phyloP scores from a whole-genome alignment of 1,140 invertebrate species.

The Hesperophylax magnus region DNA sequence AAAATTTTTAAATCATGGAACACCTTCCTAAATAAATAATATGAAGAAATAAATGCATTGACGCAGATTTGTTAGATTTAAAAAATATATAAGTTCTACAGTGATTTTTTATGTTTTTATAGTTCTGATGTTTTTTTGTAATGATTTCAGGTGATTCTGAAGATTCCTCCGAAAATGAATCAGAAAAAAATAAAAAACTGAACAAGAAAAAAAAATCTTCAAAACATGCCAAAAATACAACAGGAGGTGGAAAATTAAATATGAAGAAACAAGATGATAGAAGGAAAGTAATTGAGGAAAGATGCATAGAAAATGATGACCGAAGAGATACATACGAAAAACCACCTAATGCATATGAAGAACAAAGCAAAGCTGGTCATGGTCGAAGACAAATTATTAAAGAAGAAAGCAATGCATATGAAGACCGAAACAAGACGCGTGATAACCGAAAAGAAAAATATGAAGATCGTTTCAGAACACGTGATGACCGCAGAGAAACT shows the following conservation, averaged over 20 bases:
- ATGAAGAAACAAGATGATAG: background rate
- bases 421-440: background rate
- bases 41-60: background rate
- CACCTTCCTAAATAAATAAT: background rate
- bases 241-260: background rate
- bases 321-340: background rate
- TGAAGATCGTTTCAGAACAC: background rate
- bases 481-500: background rate
- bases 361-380: background rate
- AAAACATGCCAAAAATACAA: constrained; percentile 37
- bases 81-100: background rate
- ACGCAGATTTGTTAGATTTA: background rate
- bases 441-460: too few relatives aligned
- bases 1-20: background rate
- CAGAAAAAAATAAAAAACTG: background rate
- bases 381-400: background rate
- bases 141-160: constrained; percentile 53
- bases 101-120: background rate
- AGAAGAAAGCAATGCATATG: background rate
- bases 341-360: background rate
- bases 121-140: background rate
- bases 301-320: background rate
- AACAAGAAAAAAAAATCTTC: constrained; percentile 14
- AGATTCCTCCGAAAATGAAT: constrained; percentile 50
- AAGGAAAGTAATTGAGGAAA: background rate